A percentile compares a stretch with the other conserved stretches of the same genome.
Conservation (phyloP, 2,888 invertebrate genomes). For the Epicampocera succincta region DNA sequence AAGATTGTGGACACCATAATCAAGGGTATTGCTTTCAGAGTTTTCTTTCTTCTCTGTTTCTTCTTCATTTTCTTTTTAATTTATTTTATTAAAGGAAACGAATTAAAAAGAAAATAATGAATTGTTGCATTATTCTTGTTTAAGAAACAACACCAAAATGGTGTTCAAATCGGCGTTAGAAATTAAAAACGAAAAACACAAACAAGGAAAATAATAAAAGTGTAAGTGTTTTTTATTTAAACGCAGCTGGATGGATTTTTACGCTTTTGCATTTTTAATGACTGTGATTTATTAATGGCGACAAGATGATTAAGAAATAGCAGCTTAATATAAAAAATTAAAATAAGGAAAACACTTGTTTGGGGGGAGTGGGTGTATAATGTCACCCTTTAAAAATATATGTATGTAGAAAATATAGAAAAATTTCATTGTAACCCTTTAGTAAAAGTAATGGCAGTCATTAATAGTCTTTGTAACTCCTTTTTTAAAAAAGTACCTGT, state of each 20-base stretch:
- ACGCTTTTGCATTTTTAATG: constrained; percentile 79
- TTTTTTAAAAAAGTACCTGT: too few relatives aligned
- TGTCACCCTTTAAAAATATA: too few relatives aligned
- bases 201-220: constrained; percentile 38
- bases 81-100: constrained; percentile 55
- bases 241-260: constrained; percentile 70
- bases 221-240: constrained; percentile 52
- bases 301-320: constrained; percentile 78
- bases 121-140: constrained; percentile 69
- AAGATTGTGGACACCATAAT: constrained; percentile 45
- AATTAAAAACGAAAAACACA: constrained; percentile 12
- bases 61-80: constrained; percentile 43
- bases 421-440: too few relatives aligned
- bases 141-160: constrained; percentile 54
- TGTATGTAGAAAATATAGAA: too few relatives aligned
- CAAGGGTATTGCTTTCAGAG: constrained; percentile 60
- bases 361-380: too few relatives aligned
- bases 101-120: constrained; percentile 69
- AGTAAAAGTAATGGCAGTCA: too few relatives aligned
- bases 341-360: neutral
- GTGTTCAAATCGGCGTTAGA: constrained; percentile 50
- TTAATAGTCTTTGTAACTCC: too few relatives aligned
- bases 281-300: constrained; percentile 81
- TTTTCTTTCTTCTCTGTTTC: constrained; percentile 26
- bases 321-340: constrained; percentile 49